Conservation (phyloP, 2,888 invertebrate species). For the Diarsia rubi region DNA sequence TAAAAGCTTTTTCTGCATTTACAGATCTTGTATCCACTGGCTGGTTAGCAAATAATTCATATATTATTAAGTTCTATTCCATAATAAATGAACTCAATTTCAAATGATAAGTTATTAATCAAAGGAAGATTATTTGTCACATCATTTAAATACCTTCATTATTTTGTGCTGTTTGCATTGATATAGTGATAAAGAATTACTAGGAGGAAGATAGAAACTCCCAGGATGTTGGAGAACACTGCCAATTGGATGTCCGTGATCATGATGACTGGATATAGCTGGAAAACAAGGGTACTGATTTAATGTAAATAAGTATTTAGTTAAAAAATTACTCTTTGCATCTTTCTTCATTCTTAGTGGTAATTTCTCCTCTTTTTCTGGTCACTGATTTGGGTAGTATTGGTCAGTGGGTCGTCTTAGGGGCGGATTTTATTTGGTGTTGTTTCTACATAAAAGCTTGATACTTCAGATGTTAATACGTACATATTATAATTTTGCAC, state of each 20-base stretch:
- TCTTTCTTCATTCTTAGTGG: neutral
- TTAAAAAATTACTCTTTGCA: neutral
- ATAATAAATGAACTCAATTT: too few species aligned
- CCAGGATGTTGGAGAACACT: conserved; percentile 98
- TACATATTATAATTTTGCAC: neutral
- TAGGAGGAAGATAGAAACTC: conserved; percentile 97
- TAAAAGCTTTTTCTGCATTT: neutral
- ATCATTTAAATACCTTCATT: conserved; percentile 66
- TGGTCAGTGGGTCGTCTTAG: too few species aligned
- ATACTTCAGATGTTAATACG: neutral
- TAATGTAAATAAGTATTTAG: neutral
- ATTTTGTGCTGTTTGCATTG: conserved; percentile 95
- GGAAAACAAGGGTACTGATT: conserved; percentile 46
- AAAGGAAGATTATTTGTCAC: neutral
- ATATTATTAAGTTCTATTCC: too few species aligned
- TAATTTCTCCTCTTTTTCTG: neutral
- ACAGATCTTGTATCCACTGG: neutral
- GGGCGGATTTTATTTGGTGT: too few species aligned
- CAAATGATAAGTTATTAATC: neutral
- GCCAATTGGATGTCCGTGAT: conserved; percentile 99
- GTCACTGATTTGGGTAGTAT: too few species aligned
- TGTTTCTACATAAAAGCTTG: too few species aligned
- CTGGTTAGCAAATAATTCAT: too few species aligned
- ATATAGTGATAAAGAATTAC: conserved; percentile 99
- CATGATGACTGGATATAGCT: conserved; percentile 90